phyloP scores from a whole-genome alignment of 2,113 vertebrate genomes.

The Condylura cristata region DNA sequence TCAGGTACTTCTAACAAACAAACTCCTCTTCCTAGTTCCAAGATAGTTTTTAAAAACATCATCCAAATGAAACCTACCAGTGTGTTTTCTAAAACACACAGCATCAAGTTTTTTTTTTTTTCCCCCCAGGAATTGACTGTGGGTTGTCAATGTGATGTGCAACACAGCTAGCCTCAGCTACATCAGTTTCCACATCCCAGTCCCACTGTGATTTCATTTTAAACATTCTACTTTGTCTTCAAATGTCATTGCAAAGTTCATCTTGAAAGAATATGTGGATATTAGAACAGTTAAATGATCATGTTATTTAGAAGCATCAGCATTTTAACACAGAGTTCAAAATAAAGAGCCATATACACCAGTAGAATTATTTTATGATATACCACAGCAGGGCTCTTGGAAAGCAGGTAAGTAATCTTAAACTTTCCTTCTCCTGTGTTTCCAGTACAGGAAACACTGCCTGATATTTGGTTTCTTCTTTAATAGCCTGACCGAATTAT shows the following conservation, averaged over 20 bases:
- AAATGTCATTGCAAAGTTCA: background rate
- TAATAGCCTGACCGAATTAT: conserved; percentile 50
- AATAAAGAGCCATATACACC: background rate
- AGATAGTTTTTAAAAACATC: conserved; percentile 2
- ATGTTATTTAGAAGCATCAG: conserved; percentile 34
- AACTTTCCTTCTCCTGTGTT: conserved; percentile 36
- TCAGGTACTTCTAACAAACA: background rate
- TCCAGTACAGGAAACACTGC: conserved; percentile 26
- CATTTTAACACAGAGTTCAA: conserved; percentile 31
- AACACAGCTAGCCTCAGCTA: background rate
- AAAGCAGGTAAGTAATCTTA: conserved; percentile 50
- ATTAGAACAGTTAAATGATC: conserved; percentile 14
- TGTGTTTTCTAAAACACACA: background rate
- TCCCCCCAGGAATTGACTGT: background rate
- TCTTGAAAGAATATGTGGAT: background rate
- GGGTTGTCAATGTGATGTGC: background rate
- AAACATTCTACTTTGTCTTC: conserved; percentile 46
- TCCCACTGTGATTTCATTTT: conserved; percentile 24
- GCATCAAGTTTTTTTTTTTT: background rate
- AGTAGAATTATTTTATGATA: conserved; percentile 30
- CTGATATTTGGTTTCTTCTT: conserved; percentile 57
- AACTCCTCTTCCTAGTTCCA: background rate
- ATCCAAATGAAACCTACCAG: background rate
- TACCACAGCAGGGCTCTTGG: background rate
- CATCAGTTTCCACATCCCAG: background rate